A percentile compares a stretch with the other conserved stretches of the same genome.
These are phyloP conservation scores for Pluvianellus socialis DNA, from an alignment of 2,113 vertebrate genomes.

Conservation along the genomic window DNA sequence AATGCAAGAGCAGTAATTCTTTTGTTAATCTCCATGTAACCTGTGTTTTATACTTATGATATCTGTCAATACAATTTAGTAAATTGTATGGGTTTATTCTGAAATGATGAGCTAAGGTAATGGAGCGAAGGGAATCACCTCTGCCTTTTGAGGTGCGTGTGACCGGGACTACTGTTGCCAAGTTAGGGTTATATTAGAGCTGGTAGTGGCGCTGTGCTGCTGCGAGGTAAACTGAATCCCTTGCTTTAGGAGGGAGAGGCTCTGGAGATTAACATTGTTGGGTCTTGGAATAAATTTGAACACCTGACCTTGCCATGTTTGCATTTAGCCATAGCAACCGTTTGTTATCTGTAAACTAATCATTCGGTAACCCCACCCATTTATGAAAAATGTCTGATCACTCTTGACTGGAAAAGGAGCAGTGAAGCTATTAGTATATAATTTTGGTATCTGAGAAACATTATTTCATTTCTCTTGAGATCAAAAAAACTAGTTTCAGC, in stretches of 20 bases:
- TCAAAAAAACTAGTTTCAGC: background rate
- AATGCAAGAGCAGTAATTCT: background rate
- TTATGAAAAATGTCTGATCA: background rate
- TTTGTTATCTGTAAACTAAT: background rate
- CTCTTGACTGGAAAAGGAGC: background rate
- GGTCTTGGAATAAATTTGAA: background rate
- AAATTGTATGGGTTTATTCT: background rate
- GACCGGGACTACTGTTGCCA: background rate
- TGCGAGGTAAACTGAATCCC: background rate
- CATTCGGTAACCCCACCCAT: background rate
- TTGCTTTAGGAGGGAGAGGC: background rate
- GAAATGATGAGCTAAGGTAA: background rate
- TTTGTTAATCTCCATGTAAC: background rate
- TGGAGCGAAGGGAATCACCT: background rate
- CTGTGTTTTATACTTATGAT: background rate
- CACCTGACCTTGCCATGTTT: background rate
- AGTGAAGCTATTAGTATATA: background rate
- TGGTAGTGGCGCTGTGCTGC: background rate
- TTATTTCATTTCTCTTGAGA: background rate
- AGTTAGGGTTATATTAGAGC: background rate
- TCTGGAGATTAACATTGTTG: background rate
- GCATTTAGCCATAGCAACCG: background rate
- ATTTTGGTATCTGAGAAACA: background rate
- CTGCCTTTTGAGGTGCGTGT: background rate
- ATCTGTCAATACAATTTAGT: background rate